phyloP scores from a whole-genome alignment of 2,113 vertebrate species.

The Periophthalmodon schlosseri region DNA sequence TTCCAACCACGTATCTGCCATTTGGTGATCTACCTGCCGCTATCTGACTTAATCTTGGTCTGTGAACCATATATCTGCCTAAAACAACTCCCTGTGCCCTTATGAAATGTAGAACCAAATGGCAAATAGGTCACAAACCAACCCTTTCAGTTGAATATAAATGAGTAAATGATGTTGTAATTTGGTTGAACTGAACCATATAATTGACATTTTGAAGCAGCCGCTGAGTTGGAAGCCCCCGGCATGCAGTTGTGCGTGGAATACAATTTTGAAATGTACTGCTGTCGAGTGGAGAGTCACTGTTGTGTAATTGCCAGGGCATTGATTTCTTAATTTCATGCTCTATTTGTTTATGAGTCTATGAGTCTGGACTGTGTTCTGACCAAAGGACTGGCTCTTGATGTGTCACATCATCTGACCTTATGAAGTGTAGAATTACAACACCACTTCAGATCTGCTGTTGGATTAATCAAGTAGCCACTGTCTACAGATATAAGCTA shows the following conservation, averaged over 20 bases:
- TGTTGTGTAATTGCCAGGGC: constrained; percentile 26
- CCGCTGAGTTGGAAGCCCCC: constrained; percentile 17
- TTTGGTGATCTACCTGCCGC: neutral
- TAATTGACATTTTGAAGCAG: constrained; percentile 14
- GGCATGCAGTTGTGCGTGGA: constrained; percentile 19
- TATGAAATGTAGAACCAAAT: neutral
- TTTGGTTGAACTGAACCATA: constrained; percentile 36
- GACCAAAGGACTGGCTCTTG: neutral
- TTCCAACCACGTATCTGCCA: neutral
- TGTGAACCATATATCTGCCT: neutral
- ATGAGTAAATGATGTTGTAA: constrained; percentile 5
- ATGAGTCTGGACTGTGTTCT: neutral
- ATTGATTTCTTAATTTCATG: constrained; percentile 59
- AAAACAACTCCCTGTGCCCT: neutral
- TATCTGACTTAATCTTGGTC: neutral
- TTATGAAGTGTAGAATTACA: constrained; percentile 43
- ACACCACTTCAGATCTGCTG: constrained; percentile 43
- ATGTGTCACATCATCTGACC: constrained; percentile 54
- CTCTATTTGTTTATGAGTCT: constrained; percentile 49
- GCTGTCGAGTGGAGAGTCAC: constrained; percentile 25
- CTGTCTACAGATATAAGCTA: constrained; percentile 19
- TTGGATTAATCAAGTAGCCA: constrained; percentile 29
- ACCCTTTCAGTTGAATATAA: neutral
- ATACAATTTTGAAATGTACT: neutral
- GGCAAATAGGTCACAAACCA: neutral